Percentiles rank a stretch among this genome's conserved stretches.
phyloP scores from a whole-genome alignment of 1,140 invertebrate species.

The Glomeris maerens region DNA sequence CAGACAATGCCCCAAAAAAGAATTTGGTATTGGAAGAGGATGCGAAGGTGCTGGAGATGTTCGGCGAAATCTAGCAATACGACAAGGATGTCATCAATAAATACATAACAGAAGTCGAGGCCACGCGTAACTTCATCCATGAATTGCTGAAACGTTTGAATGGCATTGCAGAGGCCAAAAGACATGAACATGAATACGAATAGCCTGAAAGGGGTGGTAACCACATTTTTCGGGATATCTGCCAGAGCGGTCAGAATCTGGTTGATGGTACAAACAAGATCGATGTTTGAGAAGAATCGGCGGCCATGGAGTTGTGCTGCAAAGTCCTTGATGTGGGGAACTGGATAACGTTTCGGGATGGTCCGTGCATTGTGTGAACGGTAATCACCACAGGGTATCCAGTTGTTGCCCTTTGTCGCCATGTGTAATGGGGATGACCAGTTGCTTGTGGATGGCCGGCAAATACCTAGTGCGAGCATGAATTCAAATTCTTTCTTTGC shows the following conservation, averaged over 20 bases:
- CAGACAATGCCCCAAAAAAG: not conserved
- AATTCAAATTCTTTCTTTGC: constrained; percentile 20
- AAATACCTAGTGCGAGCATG: constrained; percentile 23
- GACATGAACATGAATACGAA: constrained; percentile 29
- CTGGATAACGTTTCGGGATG: constrained; percentile 28
- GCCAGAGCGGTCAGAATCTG: constrained; percentile 15
- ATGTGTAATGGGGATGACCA: constrained; percentile 35
- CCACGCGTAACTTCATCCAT: not conserved
- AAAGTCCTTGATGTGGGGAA: constrained; percentile 22
- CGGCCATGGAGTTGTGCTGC: constrained; percentile 7
- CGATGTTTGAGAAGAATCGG: constrained; percentile 12
- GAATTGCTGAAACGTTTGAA: constrained; percentile 31
- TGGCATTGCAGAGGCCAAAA: constrained; percentile 33
- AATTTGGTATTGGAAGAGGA: constrained; percentile 23
- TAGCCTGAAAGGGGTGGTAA: constrained; percentile 23
- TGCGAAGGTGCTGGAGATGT: not conserved
- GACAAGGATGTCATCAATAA: constrained; percentile 41
- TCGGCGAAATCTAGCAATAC: constrained; percentile 18
- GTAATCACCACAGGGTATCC: constrained; percentile 33
- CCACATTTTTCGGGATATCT: constrained; percentile 19
- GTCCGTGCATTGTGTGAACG: constrained; percentile 30
- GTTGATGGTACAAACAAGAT: constrained; percentile 18
- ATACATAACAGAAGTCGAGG: constrained; percentile 17
- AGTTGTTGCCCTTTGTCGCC: constrained; percentile 29
- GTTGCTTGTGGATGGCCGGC: constrained; percentile 26